These are phyloP conservation scores for Pteromalus puparum DNA, from an alignment of 1,140 invertebrate genomes.

Conservation along the genomic window DNA sequence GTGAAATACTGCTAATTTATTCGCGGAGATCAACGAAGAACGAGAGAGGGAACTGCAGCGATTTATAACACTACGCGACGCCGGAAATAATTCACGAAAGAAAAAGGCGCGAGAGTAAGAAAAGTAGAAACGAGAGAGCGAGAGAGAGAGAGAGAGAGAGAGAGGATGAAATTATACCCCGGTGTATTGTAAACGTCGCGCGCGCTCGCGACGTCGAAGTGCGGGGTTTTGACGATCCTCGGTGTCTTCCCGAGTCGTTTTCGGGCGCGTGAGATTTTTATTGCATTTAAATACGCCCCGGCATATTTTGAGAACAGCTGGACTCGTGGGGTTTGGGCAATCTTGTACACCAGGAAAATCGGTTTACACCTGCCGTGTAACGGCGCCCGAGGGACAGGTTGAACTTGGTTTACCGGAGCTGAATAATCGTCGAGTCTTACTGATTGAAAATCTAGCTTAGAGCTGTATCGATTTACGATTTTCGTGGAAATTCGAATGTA, in stretches of 20 bases:
- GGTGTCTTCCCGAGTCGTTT: neutral
- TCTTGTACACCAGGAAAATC: slow-evolving; percentile 10
- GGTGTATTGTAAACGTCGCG: slow-evolving; percentile 54
- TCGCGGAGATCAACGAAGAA: slow-evolving; percentile 22
- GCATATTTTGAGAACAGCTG: neutral
- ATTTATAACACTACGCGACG: slow-evolving; percentile 41
- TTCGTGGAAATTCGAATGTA: no score
- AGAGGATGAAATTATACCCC: slow-evolving; percentile 58
- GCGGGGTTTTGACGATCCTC: neutral
- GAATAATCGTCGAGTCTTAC: slow-evolving; percentile 38
- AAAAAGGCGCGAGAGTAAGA: slow-evolving; percentile 31
- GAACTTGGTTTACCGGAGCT: neutral
- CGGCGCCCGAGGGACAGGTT: slow-evolving; percentile 31
- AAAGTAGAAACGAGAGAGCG: slow-evolving; percentile 39
- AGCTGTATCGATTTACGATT: no score
- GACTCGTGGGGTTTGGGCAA: neutral
- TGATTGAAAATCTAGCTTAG: slow-evolving; percentile 32
- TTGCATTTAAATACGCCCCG: neutral
- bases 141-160: slow-evolving; percentile 32
- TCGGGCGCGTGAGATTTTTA: neutral
- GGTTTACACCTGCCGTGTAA: slow-evolving; percentile 37
- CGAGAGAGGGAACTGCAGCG: slow-evolving; percentile 33
- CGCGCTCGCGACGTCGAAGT: neutral
- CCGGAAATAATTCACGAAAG: slow-evolving; percentile 47
- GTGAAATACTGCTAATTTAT: slow-evolving; percentile 52